Base-by-base conservation (phyloP, 1,140 invertebrate species). In the Leptopilina clavipes region DNA sequence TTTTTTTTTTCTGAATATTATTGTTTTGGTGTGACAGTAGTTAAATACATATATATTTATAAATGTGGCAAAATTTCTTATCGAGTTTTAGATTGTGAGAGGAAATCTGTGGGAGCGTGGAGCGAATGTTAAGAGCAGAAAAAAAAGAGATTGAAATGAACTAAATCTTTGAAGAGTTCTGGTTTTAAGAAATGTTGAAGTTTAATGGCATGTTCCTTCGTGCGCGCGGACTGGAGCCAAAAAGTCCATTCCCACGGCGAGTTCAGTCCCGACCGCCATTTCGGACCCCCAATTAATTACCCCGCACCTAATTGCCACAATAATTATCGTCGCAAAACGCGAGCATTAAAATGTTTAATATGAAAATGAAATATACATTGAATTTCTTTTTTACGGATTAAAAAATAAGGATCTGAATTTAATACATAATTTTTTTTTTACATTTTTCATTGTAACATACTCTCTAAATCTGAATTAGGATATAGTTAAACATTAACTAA, bases 221-320 rank as follows among this genome's bases (percentile, higher is more conserved):
- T 65, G 25, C 59, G 25, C 59, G 22, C 59, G 22, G 19, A n/a
- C 22, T 65, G 59, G 25, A 65, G 59, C 59, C 59, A 31, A 65
- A 65, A 65, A 77, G 75, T 75, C 76, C 75, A 83, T 83, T 83
- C 82, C 76, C 79, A 83, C 82, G 79, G 79, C 76, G 72, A 9
- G 73, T 77, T 74, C 22, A 65, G 74, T 70, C 22, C 31, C 11
- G 56, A 22, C 56, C 73, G 71, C 31, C 56, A 56, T 79, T 79
- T 80, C 56, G 77, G 76, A 52, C 65, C 72, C 72, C 76, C 85
- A 82, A 87, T 87, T 86, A 86, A 87, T 87, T 83, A 84, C 81
- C 70, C 40, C 71, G 17, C 59, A 25, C 78, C 80, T 87, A 84
- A 87, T 87, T 84, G 81, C 81, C 18, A 59, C 78, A 77, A 83